Percentiles rank a stretch among this genome's conserved stretches.
phyloP scores from a whole-genome alignment of 1,140 invertebrate species.

The Cherax quadricarinatus region DNA sequence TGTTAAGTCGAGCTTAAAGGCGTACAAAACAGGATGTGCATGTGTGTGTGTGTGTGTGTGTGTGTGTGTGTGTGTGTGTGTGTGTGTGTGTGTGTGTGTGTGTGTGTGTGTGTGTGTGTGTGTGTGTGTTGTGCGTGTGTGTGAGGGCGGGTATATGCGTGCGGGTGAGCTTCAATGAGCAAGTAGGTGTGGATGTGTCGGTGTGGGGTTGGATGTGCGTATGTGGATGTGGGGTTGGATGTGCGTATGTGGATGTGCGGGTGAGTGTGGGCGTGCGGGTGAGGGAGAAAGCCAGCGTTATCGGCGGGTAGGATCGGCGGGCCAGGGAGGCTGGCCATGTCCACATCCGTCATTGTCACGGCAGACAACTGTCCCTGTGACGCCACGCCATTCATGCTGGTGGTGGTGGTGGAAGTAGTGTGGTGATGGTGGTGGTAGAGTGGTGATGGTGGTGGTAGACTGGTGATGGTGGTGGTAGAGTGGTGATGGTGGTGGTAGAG shows the following conservation, averaged over 20 bases:
- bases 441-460: no score
- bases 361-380: slow-evolving; percentile 67
- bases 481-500: background rate
- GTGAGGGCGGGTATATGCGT: background rate
- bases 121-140: background rate
- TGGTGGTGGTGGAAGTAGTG: background rate
- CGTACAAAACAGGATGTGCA: no score
- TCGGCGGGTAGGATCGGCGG: slow-evolving; percentile 61
- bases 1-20: no score
- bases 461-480: no score
- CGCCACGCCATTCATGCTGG: slow-evolving; percentile 63
- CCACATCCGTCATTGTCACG: slow-evolving; percentile 58
- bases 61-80: background rate
- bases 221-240: background rate
- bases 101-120: background rate
- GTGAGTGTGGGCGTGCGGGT: background rate
- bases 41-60: background rate
- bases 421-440: background rate
- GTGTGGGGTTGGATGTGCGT: background rate
- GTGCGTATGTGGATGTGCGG: no score
- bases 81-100: background rate
- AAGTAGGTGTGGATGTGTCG: background rate
- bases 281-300: slow-evolving; percentile 58
- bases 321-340: slow-evolving; percentile 61
- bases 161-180: background rate